These are phyloP conservation scores for Heliconius erato DNA, from an alignment of 2,888 invertebrate genomes.

Conservation along the genomic window DNA sequence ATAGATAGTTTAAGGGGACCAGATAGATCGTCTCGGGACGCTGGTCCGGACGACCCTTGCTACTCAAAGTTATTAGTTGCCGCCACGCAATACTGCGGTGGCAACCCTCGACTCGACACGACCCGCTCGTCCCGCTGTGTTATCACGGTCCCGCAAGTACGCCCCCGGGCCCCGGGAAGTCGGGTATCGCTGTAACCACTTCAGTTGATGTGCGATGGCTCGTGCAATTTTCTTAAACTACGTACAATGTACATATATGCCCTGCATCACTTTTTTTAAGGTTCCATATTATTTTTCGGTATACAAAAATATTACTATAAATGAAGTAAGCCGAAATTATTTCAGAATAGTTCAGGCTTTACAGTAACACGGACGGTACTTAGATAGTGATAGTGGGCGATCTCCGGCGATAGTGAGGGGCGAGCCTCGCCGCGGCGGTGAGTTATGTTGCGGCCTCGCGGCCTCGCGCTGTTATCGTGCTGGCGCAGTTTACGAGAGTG, in stretches of 20 bases:
- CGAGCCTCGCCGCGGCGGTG: neutral
- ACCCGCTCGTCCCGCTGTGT: neutral
- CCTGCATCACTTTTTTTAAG: neutral
- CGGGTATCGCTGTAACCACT: slow-evolving; percentile 2
- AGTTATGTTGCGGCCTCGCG: neutral
- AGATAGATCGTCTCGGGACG: neutral
- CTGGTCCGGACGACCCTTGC: neutral
- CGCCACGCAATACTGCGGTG: neutral
- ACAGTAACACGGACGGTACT: neutral
- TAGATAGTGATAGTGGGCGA: neutral
- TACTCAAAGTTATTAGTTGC: slow-evolving; percentile 16
- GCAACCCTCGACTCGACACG: neutral
- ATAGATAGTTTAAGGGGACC: neutral
- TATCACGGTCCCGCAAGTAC: slow-evolving; percentile 6
- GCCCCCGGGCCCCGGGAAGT: neutral
- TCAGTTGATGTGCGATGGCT: neutral
- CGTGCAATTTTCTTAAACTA: neutral
- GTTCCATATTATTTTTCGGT: neutral
- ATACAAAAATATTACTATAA: neutral
- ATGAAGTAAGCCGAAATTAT: neutral
- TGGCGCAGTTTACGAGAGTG: slow-evolving; percentile 4
- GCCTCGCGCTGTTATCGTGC: neutral
- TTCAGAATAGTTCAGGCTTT: neutral
- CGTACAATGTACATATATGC: neutral
- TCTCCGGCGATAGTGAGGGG: slow-evolving; percentile 17